Evolutionary conservation across 2,888 invertebrate genomes (phyloP), one percentile per base, ranked within the genome.

Genomic region (Aquatica leii): DNA sequence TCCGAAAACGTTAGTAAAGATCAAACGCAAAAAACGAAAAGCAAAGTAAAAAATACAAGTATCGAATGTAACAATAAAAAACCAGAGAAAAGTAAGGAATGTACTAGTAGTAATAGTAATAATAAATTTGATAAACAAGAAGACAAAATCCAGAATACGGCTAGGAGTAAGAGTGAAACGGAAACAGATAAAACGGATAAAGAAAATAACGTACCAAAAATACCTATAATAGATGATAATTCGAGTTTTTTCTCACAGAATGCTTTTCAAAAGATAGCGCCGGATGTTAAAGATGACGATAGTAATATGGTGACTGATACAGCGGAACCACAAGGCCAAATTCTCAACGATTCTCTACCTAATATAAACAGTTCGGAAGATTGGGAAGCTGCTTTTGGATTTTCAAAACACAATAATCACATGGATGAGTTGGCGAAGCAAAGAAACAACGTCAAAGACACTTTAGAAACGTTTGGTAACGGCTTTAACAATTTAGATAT

Each of bases 331-430:
- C 62, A 64, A 9, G 64, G 69, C 17, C 71, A 71, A 51, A 73
- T 80, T 54, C 69, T 81, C 58, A 79, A 80, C 40, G 82, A 82
- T 70, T 76, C 77, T 56, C 73, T 82, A 71, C 86, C 87, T 24
- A 84, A 85, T 67, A 86, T 89, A 52, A 86, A 86, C 72, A 87
- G 87, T 57, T 84, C 85, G 65, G 88, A 89, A 82, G 91, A 92
- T 80, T 93, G 92, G 92, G 90, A 90, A 74, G 88, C 88, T 56
- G 88, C 88, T 31, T 88, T 89, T 72, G 89, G 89, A 67, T 88
- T 86, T 75, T 68, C 77, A 12, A 76, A 76, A 48, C 75, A 73
- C 66, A 69, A 69, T 40, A 75, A 74, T 52, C 74, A 74, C 62
- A 58, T 76, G 53, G 75, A 74, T 62, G 73, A 73, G 34, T 52